Conservation (phyloP, 2,797 vertebrate species). For the Discoglossus pictus region DNA sequence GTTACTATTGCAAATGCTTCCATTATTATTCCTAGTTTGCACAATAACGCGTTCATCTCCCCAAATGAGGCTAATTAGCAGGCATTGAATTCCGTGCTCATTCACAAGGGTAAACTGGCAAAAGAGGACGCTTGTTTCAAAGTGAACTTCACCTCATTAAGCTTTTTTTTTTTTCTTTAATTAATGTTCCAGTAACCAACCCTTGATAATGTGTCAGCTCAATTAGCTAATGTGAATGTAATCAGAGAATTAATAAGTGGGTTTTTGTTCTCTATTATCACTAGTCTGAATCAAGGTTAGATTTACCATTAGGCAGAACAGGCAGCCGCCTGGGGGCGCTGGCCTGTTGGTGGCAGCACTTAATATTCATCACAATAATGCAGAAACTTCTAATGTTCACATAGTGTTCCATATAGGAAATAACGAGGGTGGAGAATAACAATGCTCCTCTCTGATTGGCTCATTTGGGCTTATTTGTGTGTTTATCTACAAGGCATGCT, state of each 20-base stretch:
- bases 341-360: too few species aligned
- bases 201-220: slow-evolving; percentile 48
- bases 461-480: too few species aligned
- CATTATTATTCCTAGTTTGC: slow-evolving; percentile 24
- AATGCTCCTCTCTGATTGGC: too few species aligned
- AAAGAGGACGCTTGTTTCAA: slow-evolving; percentile 49
- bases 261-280: slow-evolving; percentile 21
- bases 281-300: slow-evolving; percentile 18
- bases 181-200: slow-evolving; percentile 57
- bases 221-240: slow-evolving; percentile 53
- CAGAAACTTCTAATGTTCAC: too few species aligned
- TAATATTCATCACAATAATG: too few species aligned
- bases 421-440: too few species aligned
- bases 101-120: slow-evolving; percentile 36
- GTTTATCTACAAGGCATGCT: too few species aligned
- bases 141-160: slow-evolving; percentile 51
- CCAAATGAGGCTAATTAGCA: slow-evolving; percentile 47
- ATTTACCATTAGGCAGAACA: slow-evolving; percentile 20
- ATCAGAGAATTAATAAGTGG: slow-evolving; percentile 56
- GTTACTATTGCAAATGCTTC: not conserved
- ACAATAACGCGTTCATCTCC: slow-evolving; percentile 33
- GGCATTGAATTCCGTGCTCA: slow-evolving; percentile 14
- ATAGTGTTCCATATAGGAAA: too few species aligned
- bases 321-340: too few species aligned
- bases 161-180: slow-evolving; percentile 54